Base-by-base conservation (phyloP, 2,888 invertebrate genomes). In the Eledone cirrhosa region DNA sequence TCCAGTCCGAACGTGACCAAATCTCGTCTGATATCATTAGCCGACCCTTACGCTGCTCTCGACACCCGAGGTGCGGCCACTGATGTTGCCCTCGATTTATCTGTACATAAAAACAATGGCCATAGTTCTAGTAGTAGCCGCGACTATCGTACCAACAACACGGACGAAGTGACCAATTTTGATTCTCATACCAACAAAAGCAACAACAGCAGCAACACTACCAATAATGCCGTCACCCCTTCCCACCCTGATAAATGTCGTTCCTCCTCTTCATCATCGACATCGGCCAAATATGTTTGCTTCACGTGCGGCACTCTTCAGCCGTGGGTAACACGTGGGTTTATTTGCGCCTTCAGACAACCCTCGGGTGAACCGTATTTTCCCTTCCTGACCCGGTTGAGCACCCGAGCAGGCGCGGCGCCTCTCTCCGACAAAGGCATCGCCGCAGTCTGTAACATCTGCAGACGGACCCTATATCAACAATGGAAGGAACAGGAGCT, bases 401-500 rank as follows among this genome's bases (percentile, higher is more conserved):
- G 94, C 91, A 94, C 95, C 80, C 95, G 95, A 83, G 93, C 94
- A 78, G 96, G 96, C 87, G 95, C 97, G 87, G 95, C 95, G 91
- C 95, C 96, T 63, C 95, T 97, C 86, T 96, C 95, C 91, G 95
- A 95, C 80, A 95, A 96, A 92, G 97, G 96, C 91, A 91, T 95
- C 94, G 95, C 95, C 84, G 95, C 95, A 92, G 95, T 96, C 87
- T 97, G 97, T 91, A 92, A 93, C 85, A 94, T 94, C 86, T 97
- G 97, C 92, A 94, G 95, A 92, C 95, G 95, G 91, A 95, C 96
- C 89, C 93, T 97, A 83, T 92, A 95, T 88, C 94, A 95, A 87
- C 97, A 97, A 92, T 97, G 97, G 97, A 94, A 94, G 89, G 92
- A 93, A 41, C 95, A 94, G 90, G 94, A 93, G 79, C 83, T 88